phyloP scores from a whole-genome alignment of 2,797 vertebrate genomes.

The Cichlasoma orientale region DNA sequence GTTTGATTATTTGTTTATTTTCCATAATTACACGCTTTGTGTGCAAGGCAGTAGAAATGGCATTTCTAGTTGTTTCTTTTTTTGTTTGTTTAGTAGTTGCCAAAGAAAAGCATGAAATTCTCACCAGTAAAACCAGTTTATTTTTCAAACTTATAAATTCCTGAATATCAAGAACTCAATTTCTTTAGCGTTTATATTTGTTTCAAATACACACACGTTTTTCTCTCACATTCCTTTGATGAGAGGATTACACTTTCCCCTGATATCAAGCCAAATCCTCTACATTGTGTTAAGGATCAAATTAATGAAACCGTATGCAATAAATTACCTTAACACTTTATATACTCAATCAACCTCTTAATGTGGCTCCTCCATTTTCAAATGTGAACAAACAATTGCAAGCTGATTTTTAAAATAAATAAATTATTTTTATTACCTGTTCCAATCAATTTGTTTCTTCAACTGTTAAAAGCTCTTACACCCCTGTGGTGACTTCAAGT shows the following conservation, averaged over 20 bases:
- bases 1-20: background rate
- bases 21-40: background rate
- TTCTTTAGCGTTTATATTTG: no score
- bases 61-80: background rate
- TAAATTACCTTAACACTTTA: no score
- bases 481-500: background rate
- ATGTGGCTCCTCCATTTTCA: background rate
- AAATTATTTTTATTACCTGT: background rate
- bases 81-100: background rate
- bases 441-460: background rate
- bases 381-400: background rate
- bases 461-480: background rate
- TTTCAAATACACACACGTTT: background rate
- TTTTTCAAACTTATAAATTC: no score
- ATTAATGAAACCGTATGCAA: background rate
- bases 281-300: background rate
- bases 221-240: background rate
- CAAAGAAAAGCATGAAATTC: background rate
- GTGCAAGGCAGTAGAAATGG: background rate
- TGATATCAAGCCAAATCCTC: background rate
- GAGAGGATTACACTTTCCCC: no score
- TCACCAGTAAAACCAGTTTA: background rate
- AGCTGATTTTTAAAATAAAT: no score
- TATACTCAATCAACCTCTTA: background rate
- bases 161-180: background rate